Conservation (phyloP, 2,888 invertebrate species). For the Cactoblastis cactorum region DNA sequence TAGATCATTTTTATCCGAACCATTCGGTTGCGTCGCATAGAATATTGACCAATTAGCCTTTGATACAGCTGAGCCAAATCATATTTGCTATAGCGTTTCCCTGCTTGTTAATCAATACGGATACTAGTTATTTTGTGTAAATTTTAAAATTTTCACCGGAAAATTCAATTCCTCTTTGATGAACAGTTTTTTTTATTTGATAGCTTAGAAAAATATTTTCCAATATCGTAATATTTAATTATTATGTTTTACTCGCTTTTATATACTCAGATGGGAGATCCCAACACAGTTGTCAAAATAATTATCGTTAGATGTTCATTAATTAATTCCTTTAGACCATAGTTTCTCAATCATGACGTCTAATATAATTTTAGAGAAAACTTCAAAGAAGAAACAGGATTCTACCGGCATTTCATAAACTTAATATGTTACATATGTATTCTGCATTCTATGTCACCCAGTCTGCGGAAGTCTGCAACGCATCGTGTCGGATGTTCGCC, state of each 20-base stretch:
- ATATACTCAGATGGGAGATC: too few species aligned
- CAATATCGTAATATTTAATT: too few species aligned
- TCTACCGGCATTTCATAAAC: too few species aligned
- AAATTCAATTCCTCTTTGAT: slow-evolving; percentile 17
- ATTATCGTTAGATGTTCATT: too few species aligned
- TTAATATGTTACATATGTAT: background rate
- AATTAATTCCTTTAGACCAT: too few species aligned
- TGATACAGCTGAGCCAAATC: slow-evolving; percentile 62
- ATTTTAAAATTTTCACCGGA: slow-evolving; percentile 32
- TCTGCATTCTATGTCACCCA: background rate
- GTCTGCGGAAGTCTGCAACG: background rate
- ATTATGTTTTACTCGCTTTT: too few species aligned
- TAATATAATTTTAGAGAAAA: too few species aligned
- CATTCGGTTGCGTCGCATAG: slow-evolving; percentile 28
- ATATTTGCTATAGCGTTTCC: slow-evolving; percentile 59
- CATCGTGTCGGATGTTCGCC: background rate
- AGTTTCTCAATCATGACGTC: too few species aligned
- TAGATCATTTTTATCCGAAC: slow-evolving; percentile 14
- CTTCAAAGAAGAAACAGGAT: too few species aligned
- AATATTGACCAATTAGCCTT: slow-evolving; percentile 59
- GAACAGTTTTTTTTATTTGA: background rate
- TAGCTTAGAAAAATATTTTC: too few species aligned
- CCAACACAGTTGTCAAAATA: too few species aligned
- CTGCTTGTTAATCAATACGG: slow-evolving; percentile 55
- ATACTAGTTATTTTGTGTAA: slow-evolving; percentile 48